Base-by-base conservation (phyloP, 2,888 invertebrate genomes). In the Stomorhina lunata region DNA sequence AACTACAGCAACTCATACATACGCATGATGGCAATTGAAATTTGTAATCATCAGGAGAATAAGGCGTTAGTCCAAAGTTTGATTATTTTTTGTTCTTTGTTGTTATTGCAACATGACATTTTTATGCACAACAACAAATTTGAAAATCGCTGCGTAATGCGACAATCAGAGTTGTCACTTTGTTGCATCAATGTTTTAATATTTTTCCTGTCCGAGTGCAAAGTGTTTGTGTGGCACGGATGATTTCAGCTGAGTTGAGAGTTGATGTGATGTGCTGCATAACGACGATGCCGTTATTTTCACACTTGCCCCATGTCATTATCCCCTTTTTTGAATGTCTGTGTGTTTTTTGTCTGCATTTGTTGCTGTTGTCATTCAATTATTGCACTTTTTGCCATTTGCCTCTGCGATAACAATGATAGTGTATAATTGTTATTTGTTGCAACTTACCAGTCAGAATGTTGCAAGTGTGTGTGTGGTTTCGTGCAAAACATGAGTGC, bases 91-190 rank as follows among this genome's bases (percentile, higher is more conserved):
- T 22, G 37, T 53, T 37, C 1, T 50, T 53, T 20, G 59, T 29
- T 63, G 25, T 63, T 57, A 3, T 59, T 34, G 32, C 50, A 69
- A 77, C 65, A 66, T 50, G 71, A 45, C 37, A 68, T 34, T 75
- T 75, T 76, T 53, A 69, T 72, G 72, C 61, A 63, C 66, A 53
- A 73, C 48, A 55, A 73, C 68, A 61, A 57, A 48, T 10, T 72
- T 61, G n/a, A 37, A 80, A 84, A 71, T 71, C 80, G 83, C 84
- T 78, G 83, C 81, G 85, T 85, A 85, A 84, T 84, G 81, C 81
- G 84, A 83, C 84, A 85, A 84, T 81, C 84, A 79, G 61, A 80
- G 77, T 76, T 84, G 83, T 83, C 85, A 84, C 81, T 84, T 84
- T 72, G 72, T 77, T 81, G 81, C 72, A 72, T 66, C 61, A 77